Evolutionary conservation across 2,888 invertebrate species (phyloP), one percentile per base, ranked within the genome.

Genomic region (Ennomos erosarius): DNA sequence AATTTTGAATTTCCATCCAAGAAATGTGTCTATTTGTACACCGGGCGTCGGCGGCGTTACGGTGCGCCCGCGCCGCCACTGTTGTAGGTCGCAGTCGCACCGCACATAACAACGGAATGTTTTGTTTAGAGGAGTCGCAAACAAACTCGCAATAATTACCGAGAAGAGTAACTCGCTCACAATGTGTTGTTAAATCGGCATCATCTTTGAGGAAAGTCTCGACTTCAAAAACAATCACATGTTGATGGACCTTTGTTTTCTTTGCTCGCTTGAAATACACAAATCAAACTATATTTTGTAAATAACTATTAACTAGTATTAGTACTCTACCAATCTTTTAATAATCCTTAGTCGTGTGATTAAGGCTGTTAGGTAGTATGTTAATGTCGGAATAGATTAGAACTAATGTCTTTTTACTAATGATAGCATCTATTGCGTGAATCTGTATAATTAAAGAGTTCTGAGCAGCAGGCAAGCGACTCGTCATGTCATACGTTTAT

Each of bases 101-200:
- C 59, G 81, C 81, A 78, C 83, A 81, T 84, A 81, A 82, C 79
- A 84, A 80, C 81, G 82, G 83, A 85, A 82, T 87, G 85, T 88
- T 88, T 60, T 88, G 87, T 84, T 86, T 87, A 82, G 83, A 87
- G 81, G 84, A 87, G 85, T 87, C 85, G 82, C 88, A 87, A 88
- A 86, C 88, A 87, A 85, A 84, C 79, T 82, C 68, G 68, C 67
- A 64, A 68, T 64, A 85, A 85, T 84, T 86, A 86, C 84, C 68
- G 70, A 78, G 86, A 87, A 87, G 75, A 75, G 72, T 74, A 79
- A 76, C 73, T 76, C 71, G 73, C 74, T 74, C 75, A 76, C 81
- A 81, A 77, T 82, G 78, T 82, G 77, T 73, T 77, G 77, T 80
- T 81, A 73, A 76, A 79, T 68, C 65, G 68, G 68, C 66, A 69